phyloP scores from a whole-genome alignment of 1,140 invertebrate genomes.

The Aporrectodea caliginosa region DNA sequence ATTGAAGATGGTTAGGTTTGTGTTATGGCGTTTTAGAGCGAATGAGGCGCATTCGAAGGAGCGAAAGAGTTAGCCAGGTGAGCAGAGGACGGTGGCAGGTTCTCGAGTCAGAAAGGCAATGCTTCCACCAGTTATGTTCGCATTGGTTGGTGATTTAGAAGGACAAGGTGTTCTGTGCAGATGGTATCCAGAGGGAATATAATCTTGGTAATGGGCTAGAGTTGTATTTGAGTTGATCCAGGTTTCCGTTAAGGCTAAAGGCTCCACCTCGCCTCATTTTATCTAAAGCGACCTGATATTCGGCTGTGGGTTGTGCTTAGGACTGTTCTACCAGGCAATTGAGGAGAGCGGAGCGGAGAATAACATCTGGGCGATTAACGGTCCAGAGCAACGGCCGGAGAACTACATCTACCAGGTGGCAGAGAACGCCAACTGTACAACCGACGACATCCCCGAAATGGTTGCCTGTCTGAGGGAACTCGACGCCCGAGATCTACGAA shows the following conservation, averaged over 20 bases:
- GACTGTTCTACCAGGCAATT: slow-evolving; percentile 6
- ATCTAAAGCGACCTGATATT: background rate
- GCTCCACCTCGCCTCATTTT: no score
- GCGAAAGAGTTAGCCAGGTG: no score
- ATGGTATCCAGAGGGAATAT: no score
- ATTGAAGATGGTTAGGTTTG: no score
- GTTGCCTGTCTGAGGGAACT: background rate
- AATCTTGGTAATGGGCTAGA: background rate
- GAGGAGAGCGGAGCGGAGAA: background rate
- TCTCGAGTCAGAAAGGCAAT: no score
- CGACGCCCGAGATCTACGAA: background rate
- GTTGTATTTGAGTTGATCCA: background rate
- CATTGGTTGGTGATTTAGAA: no score
- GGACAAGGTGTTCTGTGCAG: no score
- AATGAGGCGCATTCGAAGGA: no score
- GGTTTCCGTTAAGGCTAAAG: background rate
- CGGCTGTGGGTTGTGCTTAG: background rate
- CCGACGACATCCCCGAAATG: background rate
- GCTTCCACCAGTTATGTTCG: no score
- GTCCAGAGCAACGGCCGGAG: background rate
- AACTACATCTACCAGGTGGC: slow-evolving; percentile 1
- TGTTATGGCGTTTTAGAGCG: no score
- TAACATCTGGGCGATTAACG: background rate
- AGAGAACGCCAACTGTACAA: background rate
- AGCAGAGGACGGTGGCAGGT: no score